A percentile compares a stretch with the other conserved stretches of the same genome.
Conservation (phyloP, 2,888 invertebrate genomes). For the Proisotoma minuta region DNA sequence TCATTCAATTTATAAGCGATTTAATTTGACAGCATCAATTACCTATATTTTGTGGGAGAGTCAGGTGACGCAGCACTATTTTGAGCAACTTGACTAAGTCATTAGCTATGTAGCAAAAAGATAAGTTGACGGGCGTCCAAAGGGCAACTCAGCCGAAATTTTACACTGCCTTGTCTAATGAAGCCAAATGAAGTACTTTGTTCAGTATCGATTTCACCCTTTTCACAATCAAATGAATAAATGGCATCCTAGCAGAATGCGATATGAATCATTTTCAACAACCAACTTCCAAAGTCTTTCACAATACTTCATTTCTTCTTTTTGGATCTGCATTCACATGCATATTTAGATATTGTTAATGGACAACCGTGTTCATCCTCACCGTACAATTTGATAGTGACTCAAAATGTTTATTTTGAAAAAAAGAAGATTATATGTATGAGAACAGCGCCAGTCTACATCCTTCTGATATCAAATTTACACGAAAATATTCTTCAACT, state of each 20-base stretch:
- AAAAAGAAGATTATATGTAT: too few species aligned
- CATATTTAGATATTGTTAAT: neutral
- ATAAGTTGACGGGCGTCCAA: constrained; percentile 17
- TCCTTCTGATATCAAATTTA: too few species aligned
- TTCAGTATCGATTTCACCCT: constrained; percentile 8
- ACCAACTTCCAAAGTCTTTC: neutral
- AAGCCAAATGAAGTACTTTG: constrained; percentile 2
- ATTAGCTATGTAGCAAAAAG: constrained; percentile 17
- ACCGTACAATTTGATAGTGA: too few species aligned
- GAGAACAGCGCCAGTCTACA: too few species aligned
- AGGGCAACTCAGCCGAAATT: constrained; percentile 1
- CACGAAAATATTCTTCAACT: too few species aligned
- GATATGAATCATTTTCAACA: constrained; percentile 6
- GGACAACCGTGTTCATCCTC: neutral
- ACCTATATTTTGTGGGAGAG: constrained; percentile 16
- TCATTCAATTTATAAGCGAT: neutral
- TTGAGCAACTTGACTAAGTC: constrained; percentile 11
- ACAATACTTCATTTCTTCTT: neutral
- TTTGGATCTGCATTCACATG: neutral
- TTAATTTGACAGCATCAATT: constrained; percentile 23
- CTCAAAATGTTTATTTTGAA: too few species aligned
- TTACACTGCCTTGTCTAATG: constrained; percentile 4
- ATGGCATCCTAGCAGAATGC: constrained; percentile 2
- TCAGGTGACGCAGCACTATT: constrained; percentile 19
- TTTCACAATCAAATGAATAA: constrained; percentile 4